phyloP scores from a whole-genome alignment of 2,113 vertebrate species.

The Willisornis vidua region DNA sequence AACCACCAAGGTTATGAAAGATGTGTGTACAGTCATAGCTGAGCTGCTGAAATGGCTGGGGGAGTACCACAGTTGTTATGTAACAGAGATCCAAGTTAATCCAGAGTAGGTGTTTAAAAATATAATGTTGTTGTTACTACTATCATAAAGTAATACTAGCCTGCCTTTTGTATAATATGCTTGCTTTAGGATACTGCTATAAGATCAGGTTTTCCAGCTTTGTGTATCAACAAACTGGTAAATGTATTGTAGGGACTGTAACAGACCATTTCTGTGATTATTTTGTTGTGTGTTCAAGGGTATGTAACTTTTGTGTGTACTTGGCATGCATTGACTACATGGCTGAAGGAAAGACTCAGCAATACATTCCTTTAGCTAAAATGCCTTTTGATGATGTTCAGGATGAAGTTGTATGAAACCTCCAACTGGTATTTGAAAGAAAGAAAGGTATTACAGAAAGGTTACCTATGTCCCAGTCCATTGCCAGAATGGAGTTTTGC shows the following conservation, averaged over 20 bases:
- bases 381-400: not conserved
- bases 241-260: not conserved
- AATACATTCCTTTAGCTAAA: not conserved
- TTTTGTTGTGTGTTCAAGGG: not conserved
- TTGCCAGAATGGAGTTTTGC: not conserved
- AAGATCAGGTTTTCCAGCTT: not conserved
- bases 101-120: not conserved
- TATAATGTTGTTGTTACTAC: not conserved
- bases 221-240: not conserved
- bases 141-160: not conserved
- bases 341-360: not conserved
- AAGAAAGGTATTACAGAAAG: not conserved
- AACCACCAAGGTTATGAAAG: slow-evolving; percentile 37
- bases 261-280: not conserved
- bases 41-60: not conserved
- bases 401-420: not conserved
- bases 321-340: not conserved
- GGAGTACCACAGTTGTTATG: not conserved
- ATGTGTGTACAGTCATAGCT: not conserved
- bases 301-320: fast-evolving
- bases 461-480: not conserved
- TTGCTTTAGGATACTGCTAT: not conserved
- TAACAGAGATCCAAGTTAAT: not conserved
- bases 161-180: not conserved
- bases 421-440: not conserved